Conservation (phyloP, 2,797 vertebrate species). For the Garrulus glandarius region DNA sequence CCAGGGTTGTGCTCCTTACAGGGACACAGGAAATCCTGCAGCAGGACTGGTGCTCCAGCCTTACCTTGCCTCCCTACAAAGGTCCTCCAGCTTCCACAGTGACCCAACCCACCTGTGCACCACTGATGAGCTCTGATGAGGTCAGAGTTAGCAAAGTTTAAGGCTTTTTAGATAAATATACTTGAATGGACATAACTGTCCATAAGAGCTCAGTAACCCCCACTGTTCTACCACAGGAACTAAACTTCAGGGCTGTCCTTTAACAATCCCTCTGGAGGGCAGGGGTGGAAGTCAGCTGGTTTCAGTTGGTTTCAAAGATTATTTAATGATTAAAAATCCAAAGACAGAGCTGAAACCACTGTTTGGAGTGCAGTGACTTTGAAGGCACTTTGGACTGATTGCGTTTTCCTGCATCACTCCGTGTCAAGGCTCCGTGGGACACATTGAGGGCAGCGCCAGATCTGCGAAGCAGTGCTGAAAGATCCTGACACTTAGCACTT, state of each 20-base stretch:
- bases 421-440: neutral
- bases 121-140: neutral
- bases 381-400: neutral
- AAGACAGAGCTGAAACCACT: neutral
- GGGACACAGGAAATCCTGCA: neutral
- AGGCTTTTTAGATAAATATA: neutral
- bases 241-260: neutral
- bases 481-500: conserved; percentile 29
- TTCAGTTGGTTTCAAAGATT: neutral
- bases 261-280: neutral
- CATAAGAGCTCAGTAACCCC: neutral
- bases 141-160: neutral
- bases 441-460: conserved; percentile 6
- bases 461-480: neutral
- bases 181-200: neutral
- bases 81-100: accelerated
- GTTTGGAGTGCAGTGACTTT: neutral
- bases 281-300: neutral
- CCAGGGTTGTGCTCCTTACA: neutral
- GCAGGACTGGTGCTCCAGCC: neutral
- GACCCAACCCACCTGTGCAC: neutral
- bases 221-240: neutral
- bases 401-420: neutral
- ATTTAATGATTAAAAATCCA: neutral
- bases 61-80: neutral